Percentiles rank a stretch among this genome's conserved stretches.
phyloP scores from a whole-genome alignment of 1,140 invertebrate species.

The Drosophila willistoni region DNA sequence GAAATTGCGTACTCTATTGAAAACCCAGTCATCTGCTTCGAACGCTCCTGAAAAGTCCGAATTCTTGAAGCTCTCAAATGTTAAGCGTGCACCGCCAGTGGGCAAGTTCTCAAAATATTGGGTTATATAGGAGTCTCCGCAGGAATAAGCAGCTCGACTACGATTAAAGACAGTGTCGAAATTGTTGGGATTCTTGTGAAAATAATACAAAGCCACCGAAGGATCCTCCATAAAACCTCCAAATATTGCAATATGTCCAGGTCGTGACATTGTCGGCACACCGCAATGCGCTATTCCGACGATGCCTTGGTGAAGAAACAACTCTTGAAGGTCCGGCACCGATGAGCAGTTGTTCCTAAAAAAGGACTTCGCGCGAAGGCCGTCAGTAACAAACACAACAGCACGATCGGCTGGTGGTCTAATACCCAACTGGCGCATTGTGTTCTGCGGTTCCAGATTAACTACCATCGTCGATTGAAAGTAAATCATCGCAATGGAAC shows the following conservation, averaged over 20 bases:
- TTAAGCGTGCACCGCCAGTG: slow-evolving; percentile 77
- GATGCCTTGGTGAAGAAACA: slow-evolving; percentile 85
- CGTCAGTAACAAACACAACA: slow-evolving; percentile 95
- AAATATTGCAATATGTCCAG: slow-evolving; percentile 97
- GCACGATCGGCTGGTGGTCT: slow-evolving; percentile 88
- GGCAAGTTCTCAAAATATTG: slow-evolving; percentile 88
- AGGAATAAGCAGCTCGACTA: slow-evolving; percentile 86
- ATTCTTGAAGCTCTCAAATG: slow-evolving; percentile 84
- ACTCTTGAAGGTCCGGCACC: slow-evolving; percentile 49
- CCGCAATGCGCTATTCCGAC: slow-evolving; percentile 95
- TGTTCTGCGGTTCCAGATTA: slow-evolving; percentile 83
- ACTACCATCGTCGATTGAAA: slow-evolving; percentile 86
- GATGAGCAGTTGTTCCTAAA: slow-evolving; percentile 80
- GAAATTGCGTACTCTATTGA: slow-evolving; percentile 90
- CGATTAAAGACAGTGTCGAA: slow-evolving; percentile 99
- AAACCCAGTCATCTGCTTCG: slow-evolving; percentile 94
- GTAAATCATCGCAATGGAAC: slow-evolving; percentile 86
- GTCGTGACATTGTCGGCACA: slow-evolving; percentile 97
- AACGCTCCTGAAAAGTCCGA: slow-evolving; percentile 89
- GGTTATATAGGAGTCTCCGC: slow-evolving; percentile 97
- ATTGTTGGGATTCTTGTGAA: slow-evolving; percentile 96
- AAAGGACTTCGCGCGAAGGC: slow-evolving; percentile 92
- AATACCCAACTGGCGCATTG: slow-evolving; percentile 67
- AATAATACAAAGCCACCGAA: slow-evolving; percentile 95
- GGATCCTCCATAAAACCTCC: slow-evolving; percentile 98